These are phyloP conservation scores for Echeneis naucrates DNA, from an alignment of 2,797 vertebrate genomes.

Conservation along the genomic window DNA sequence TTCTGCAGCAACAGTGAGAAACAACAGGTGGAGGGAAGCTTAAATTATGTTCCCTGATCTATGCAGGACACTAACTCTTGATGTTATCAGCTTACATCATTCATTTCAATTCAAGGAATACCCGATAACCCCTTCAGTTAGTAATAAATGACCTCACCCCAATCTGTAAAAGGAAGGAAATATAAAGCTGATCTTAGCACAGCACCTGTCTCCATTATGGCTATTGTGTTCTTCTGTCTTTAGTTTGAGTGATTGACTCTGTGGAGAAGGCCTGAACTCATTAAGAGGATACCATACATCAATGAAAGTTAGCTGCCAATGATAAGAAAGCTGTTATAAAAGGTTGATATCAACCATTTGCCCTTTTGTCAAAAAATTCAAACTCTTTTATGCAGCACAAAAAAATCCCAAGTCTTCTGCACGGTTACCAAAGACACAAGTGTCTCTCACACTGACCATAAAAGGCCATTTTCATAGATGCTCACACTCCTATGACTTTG, in stretches of 20 bases:
- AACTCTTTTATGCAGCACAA: slow-evolving; percentile 39
- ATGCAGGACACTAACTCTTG: too few species aligned
- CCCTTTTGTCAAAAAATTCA: slow-evolving; percentile 59
- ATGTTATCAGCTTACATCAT: slow-evolving; percentile 19
- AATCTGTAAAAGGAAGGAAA: slow-evolving; percentile 8
- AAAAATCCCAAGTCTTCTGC: slow-evolving; percentile 51
- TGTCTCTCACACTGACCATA: slow-evolving; percentile 71
- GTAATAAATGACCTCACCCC: background rate
- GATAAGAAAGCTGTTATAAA: slow-evolving; percentile 27
- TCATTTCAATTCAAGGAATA: background rate
- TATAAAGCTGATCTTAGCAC: slow-evolving; percentile 11
- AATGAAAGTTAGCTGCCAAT: slow-evolving; percentile 26
- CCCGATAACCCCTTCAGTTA: slow-evolving; percentile 12
- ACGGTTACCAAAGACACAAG: slow-evolving; percentile 53
- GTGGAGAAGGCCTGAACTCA: slow-evolving; percentile 28
- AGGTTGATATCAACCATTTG: slow-evolving; percentile 26
- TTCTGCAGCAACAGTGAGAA: slow-evolving; percentile 1
- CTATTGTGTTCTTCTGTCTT: background rate
- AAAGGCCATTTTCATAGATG: slow-evolving; percentile 72
- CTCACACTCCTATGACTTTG: slow-evolving; percentile 48
- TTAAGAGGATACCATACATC: slow-evolving; percentile 28
- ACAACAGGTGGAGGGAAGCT: background rate
- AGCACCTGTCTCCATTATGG: slow-evolving; percentile 2
- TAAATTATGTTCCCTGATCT: slow-evolving; percentile 15
- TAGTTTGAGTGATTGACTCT: slow-evolving; percentile 26